Evolutionary conservation across 1,140 invertebrate species (phyloP).

Genomic region (Macrocentrus cingulum): DNA sequence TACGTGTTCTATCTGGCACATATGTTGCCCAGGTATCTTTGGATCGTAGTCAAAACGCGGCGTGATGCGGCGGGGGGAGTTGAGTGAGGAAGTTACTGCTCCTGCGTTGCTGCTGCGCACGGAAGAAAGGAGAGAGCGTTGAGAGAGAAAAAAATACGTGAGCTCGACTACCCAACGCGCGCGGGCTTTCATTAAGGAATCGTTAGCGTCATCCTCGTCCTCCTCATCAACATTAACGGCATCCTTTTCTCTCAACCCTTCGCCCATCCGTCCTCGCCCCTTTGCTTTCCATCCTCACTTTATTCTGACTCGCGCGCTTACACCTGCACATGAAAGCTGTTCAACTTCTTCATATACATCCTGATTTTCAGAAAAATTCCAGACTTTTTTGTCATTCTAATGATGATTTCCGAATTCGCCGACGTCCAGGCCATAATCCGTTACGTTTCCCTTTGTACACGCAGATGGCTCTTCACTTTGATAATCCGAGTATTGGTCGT

Average conservation of each 20-base stretch:
- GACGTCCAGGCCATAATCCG: slow-evolving; percentile 12
- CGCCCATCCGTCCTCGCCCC: background rate
- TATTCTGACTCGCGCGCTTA: background rate
- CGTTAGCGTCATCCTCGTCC: slow-evolving; percentile 44
- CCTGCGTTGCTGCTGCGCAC: background rate
- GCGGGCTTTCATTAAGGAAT: slow-evolving; percentile 48
- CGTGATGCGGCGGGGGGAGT: too few species aligned
- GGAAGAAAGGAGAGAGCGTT: background rate
- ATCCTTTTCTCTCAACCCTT: slow-evolving; percentile 18
- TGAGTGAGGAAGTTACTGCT: too few species aligned
- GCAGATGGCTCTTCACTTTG: slow-evolving; percentile 36
- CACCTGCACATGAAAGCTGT: slow-evolving; percentile 9
- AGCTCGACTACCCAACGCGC: slow-evolving; percentile 29
- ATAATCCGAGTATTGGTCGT: slow-evolving; percentile 16
- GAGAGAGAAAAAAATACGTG: slow-evolving; percentile 10
- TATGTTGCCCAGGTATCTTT: too few species aligned
- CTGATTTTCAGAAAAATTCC: slow-evolving; percentile 17
- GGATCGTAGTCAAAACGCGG: too few species aligned
- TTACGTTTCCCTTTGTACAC: slow-evolving; percentile 19
- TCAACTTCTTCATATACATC: slow-evolving; percentile 16
- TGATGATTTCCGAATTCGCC: too few species aligned
- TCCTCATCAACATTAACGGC: slow-evolving; percentile 39
- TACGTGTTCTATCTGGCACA: too few species aligned
- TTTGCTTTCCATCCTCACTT: slow-evolving; percentile 5
- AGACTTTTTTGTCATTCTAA: background rate